A percentile compares a stretch with the other conserved stretches of the same genome.
Conservation (phyloP, 2,888 invertebrate genomes). For the Anthrax anthrax region DNA sequence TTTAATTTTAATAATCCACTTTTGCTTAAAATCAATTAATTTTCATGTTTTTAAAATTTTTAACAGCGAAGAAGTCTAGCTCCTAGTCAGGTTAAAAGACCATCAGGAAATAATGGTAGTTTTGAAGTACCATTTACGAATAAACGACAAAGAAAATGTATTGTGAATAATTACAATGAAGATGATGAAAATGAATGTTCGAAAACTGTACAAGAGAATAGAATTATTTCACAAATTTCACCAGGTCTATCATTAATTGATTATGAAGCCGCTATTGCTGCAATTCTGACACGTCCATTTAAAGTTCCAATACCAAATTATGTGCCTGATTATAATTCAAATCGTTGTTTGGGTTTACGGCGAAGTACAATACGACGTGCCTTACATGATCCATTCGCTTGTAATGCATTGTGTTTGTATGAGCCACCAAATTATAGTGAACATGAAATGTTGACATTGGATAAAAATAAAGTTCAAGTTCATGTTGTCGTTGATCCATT, state of each 20-base stretch:
- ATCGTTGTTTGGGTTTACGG: constrained; percentile 67
- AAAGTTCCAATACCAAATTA: constrained; percentile 89
- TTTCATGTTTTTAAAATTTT: no score
- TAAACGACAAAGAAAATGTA: constrained; percentile 37
- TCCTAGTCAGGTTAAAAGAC: constrained; percentile 54
- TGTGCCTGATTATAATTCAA: constrained; percentile 51
- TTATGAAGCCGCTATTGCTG: constrained; percentile 68
- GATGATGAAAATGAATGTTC: constrained; percentile 16
- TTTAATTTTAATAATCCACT: no score
- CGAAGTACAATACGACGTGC: constrained; percentile 44
- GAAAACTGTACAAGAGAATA: constrained; percentile 17
- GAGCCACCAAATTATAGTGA: constrained; percentile 69
- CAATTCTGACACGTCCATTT: constrained; percentile 72
- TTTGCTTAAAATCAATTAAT: no score
- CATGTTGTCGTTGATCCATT: constrained; percentile 97
- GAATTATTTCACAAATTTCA: constrained; percentile 21
- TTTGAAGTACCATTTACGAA: constrained; percentile 40
- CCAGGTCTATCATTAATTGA: constrained; percentile 35
- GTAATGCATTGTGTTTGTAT: constrained; percentile 81
- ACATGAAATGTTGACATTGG: constrained; percentile 75
- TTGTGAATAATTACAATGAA: constrained; percentile 26
- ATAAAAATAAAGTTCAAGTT: constrained; percentile 48
- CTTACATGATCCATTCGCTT: constrained; percentile 82
- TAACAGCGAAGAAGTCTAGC: constrained; percentile 59
- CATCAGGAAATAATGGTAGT: constrained; percentile 27